phyloP scores from a whole-genome alignment of 2,888 invertebrate genomes.

The Harpalus rubripes region DNA sequence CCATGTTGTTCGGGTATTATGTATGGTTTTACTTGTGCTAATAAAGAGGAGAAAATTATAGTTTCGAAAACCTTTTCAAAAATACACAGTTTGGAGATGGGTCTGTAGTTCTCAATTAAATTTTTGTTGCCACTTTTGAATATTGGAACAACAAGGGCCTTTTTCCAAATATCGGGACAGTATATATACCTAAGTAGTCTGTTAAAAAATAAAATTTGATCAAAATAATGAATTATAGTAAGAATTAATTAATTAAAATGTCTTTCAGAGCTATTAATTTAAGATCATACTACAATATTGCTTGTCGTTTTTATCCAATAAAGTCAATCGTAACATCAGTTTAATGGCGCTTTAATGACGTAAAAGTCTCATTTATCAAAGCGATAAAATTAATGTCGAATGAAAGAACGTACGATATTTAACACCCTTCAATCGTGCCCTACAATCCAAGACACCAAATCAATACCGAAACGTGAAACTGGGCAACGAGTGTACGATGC shows the following conservation, averaged over 20 bases:
- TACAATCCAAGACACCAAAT: neutral
- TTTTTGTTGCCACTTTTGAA: too few relatives aligned
- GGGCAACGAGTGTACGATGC: neutral
- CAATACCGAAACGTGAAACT: constrained; percentile 32
- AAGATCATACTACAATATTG: neutral
- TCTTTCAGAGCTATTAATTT: neutral
- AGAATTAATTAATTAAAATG: neutral
- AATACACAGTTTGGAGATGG: too few relatives aligned
- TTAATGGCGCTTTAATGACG: constrained; percentile 36
- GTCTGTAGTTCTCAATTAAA: too few relatives aligned
- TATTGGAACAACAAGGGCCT: too few relatives aligned
- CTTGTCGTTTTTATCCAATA: constrained; percentile 27
- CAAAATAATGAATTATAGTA: neutral
- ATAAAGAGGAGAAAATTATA: too few relatives aligned
- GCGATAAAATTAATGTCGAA: constrained; percentile 15
- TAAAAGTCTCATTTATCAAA: constrained; percentile 25
- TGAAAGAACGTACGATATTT: constrained; percentile 6
- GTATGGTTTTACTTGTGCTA: too few relatives aligned
- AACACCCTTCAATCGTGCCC: neutral
- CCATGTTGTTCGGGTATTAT: too few relatives aligned
- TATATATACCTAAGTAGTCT: too few relatives aligned
- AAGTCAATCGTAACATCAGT: constrained; percentile 9
- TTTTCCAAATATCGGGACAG: too few relatives aligned
- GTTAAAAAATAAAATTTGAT: too few relatives aligned
- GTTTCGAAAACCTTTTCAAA: too few relatives aligned